Evolutionary conservation across 1,140 invertebrate species (phyloP).

Genomic region (Diploscapter pachys): DNA sequence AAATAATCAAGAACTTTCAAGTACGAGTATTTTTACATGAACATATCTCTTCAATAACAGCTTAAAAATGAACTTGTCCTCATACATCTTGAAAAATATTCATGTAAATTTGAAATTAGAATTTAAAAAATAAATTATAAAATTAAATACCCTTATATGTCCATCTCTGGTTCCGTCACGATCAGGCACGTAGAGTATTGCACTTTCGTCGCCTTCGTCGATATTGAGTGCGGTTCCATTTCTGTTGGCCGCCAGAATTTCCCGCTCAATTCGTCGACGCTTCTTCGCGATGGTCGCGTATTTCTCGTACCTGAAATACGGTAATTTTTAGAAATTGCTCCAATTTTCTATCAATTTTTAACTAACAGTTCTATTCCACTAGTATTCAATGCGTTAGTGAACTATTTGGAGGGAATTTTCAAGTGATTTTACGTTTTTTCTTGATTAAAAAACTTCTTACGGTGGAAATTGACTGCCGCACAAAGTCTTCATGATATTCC

Average conservation of each 20-base stretch:
- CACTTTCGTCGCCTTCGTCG: no score
- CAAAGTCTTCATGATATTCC: conserved; percentile 28
- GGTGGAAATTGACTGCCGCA: conserved; percentile 34
- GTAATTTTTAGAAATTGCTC: not conserved
- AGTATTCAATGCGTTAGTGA: conserved; percentile 6
- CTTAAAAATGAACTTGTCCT: not conserved
- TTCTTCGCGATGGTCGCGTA: no score
- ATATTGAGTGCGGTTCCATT: no score
- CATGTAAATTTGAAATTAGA: no score
- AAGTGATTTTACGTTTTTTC: not conserved
- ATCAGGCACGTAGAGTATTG: no score
- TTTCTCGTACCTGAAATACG: no score
- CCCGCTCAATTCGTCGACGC: no score
- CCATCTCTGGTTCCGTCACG: no score
- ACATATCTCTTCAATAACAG: not conserved
- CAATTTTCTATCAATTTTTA: not conserved
- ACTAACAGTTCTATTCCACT: conserved; percentile 3
- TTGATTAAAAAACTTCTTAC: conserved; percentile 26
- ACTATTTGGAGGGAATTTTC: not conserved
- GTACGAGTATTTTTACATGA: not conserved
- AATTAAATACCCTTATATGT: no score
- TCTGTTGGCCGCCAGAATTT: no score
- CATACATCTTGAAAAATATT: not conserved
- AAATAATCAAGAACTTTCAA: not conserved
- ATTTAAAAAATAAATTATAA: no score